Conservation (phyloP, 2,888 invertebrate species). For the Parthenolecanium corni region DNA sequence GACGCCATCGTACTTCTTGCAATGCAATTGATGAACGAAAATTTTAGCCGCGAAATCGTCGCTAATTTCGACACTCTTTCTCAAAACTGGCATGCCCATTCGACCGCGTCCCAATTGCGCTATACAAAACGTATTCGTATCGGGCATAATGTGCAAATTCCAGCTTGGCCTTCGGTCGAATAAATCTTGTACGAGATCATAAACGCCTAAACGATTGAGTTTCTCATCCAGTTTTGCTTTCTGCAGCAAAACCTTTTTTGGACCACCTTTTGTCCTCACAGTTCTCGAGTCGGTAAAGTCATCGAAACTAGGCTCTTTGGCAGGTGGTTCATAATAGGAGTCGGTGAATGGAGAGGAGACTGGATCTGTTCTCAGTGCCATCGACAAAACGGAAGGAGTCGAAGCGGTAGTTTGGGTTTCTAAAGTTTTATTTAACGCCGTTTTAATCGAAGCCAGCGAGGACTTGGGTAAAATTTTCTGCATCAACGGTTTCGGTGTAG, state of each 20-base stretch:
- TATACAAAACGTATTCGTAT: conserved; percentile 30
- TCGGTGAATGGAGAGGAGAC: background rate
- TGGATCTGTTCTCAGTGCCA: background rate
- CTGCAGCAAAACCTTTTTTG: conserved; percentile 5
- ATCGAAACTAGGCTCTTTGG: conserved; percentile 2
- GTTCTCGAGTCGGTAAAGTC: conserved; percentile 11
- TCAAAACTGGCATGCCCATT: conserved; percentile 30
- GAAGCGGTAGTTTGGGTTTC: background rate
- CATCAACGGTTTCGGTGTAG: conserved; percentile 6
- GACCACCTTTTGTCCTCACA: conserved; percentile 19
- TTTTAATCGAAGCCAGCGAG: background rate
- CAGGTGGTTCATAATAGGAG: background rate
- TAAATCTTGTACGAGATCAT: conserved; percentile 30
- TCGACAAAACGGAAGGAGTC: background rate
- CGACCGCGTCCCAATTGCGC: conserved; percentile 29
- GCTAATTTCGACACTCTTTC: conserved; percentile 31
- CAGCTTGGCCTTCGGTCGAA: conserved; percentile 31
- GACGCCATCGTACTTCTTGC: conserved; percentile 25
- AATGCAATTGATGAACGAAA: conserved; percentile 31
- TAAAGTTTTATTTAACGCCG: background rate
- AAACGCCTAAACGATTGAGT: background rate
- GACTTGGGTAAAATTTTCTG: conserved; percentile 22
- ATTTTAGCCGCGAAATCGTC: conserved; percentile 30
- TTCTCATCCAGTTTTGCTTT: background rate
- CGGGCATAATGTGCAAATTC: conserved; percentile 30